Evolutionary conservation across 2,888 invertebrate species (phyloP).

Genomic region (Ariolimax columbianus): DNA sequence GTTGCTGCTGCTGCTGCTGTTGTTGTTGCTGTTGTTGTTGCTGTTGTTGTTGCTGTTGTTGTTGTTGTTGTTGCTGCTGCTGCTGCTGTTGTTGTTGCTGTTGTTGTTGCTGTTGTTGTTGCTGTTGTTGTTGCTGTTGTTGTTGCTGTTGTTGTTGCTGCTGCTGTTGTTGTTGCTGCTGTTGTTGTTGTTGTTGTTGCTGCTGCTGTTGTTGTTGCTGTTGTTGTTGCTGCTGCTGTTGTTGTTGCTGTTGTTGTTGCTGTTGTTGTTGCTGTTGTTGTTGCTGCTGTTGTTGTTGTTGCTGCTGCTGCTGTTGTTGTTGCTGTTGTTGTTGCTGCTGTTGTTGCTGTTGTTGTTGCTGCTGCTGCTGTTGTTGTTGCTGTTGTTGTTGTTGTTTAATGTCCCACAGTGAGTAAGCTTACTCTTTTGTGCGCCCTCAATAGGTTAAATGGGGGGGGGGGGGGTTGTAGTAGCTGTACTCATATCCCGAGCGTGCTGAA

Average conservation of each 20-base stretch:
- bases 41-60: background rate
- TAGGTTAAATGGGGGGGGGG: too few species aligned
- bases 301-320: background rate
- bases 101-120: background rate
- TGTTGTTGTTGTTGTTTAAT: too few species aligned
- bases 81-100: background rate
- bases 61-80: background rate
- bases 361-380: too few species aligned
- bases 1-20: too few species aligned
- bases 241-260: background rate
- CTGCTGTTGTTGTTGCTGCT: background rate
- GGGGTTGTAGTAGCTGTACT: too few species aligned
- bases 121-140: conserved; percentile 7
- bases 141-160: conserved; percentile 10
- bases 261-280: background rate
- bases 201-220: background rate
- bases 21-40: background rate
- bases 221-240: background rate
- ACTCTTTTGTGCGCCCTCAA: too few species aligned
- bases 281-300: background rate
- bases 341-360: too few species aligned
- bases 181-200: background rate
- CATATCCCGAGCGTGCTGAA: too few species aligned
- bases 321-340: background rate
- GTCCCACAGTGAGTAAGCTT: too few species aligned